A percentile compares a stretch with the other conserved stretches of the same genome.
Conservation (phyloP, 2,888 invertebrate genomes). For the Melanotus villosus region DNA sequence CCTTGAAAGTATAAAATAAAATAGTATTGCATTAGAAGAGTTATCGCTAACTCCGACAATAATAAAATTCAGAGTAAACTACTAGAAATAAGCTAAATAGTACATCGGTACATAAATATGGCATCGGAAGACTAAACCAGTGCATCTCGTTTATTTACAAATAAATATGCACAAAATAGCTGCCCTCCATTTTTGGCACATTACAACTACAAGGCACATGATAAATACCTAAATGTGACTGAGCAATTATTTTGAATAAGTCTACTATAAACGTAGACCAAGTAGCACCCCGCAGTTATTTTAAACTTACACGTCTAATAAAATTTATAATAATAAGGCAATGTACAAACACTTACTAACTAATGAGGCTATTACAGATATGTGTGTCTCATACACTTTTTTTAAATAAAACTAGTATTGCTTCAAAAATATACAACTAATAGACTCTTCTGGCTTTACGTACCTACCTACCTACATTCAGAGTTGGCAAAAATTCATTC, state of each 20-base stretch:
- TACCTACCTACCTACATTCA: neutral
- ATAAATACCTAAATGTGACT: conserved; percentile 37
- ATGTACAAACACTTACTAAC: conserved; percentile 37
- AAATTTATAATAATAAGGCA: conserved; percentile 36
- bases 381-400: conserved; percentile 24
- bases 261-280: conserved; percentile 27
- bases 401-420: conserved; percentile 41
- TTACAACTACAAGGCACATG: conserved; percentile 47
- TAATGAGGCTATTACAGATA: conserved; percentile 45
- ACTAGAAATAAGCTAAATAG: conserved; percentile 23
- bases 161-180: conserved; percentile 46
- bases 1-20: conserved; percentile 30
- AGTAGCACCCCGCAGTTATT: conserved; percentile 35
- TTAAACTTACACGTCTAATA: conserved; percentile 24
- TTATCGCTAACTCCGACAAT: neutral
- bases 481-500: conserved; percentile 14
- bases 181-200: conserved; percentile 49
- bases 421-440: conserved; percentile 38
- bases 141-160: conserved; percentile 34
- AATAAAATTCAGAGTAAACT: neutral
- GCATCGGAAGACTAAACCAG: conserved; percentile 47
- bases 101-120: conserved; percentile 43
- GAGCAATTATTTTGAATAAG: conserved; percentile 39
- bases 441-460: conserved; percentile 42
- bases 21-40: conserved; percentile 6